A percentile compares a stretch with the other conserved stretches of the same genome.
Conservation (phyloP, 2,113 vertebrate genomes). For the Malaclemys terrapin region DNA sequence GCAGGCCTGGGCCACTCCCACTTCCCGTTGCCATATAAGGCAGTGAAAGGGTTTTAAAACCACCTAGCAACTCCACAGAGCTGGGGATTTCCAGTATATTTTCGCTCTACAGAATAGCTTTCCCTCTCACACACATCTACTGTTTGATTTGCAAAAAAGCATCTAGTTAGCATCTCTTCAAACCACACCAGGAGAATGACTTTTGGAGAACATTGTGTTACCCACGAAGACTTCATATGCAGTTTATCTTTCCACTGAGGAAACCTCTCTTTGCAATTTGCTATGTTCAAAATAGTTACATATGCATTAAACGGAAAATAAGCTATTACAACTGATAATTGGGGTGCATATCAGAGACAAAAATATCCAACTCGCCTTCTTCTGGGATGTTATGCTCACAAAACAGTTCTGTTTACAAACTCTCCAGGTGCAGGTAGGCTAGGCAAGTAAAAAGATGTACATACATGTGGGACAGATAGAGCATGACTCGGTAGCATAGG, state of each 20-base stretch:
- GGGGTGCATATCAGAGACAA: no score
- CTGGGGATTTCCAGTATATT: constrained; percentile 72
- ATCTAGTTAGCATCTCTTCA: constrained; percentile 40
- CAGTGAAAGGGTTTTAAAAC: constrained; percentile 47
- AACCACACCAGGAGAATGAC: constrained; percentile 71
- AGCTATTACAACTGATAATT: neutral
- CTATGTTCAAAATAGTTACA: neutral
- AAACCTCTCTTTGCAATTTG: constrained; percentile 3
- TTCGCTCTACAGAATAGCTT: constrained; percentile 30
- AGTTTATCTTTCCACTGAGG: constrained; percentile 50
- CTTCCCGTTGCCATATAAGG: constrained; percentile 78
- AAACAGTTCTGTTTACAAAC: neutral
- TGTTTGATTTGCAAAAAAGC: neutral
- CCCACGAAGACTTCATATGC: constrained; percentile 46
- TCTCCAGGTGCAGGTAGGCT: neutral
- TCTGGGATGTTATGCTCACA: neutral
- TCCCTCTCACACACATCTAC: neutral
- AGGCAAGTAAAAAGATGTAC: neutral
- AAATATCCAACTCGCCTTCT: neutral
- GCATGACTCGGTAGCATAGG: neutral
- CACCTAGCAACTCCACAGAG: neutral
- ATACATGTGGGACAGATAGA: neutral
- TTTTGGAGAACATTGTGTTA: constrained; percentile 72
- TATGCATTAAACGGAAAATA: neutral
- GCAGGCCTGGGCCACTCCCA: constrained; percentile 71